Evolutionary conservation across 2,888 invertebrate genomes (phyloP).

Genomic region (Tridacna crocea): DNA sequence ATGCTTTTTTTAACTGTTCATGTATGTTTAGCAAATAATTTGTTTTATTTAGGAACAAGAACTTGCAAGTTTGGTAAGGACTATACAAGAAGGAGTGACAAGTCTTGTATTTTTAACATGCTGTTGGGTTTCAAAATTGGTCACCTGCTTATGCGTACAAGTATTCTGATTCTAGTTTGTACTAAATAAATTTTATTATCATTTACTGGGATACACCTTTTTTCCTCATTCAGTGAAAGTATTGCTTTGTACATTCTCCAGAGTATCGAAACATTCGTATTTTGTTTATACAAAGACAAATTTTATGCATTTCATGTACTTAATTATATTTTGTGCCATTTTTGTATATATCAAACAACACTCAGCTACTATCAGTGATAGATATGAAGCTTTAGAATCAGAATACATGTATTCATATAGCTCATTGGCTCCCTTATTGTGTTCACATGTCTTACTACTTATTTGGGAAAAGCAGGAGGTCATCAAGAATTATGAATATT

Average conservation of each 20-base stretch:
- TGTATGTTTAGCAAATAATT: conserved; percentile 19
- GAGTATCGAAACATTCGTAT: too few species aligned
- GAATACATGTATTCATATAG: neutral
- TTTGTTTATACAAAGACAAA: too few species aligned
- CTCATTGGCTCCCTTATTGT: conserved; percentile 11
- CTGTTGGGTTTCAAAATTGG: too few species aligned
- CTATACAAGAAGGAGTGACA: neutral
- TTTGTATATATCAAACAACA: neutral
- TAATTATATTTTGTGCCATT: neutral
- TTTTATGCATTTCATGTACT: too few species aligned
- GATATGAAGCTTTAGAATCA: neutral
- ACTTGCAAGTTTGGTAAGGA: conserved; percentile 43
- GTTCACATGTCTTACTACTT: conserved; percentile 5
- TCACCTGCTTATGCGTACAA: too few species aligned
- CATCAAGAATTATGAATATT: neutral
- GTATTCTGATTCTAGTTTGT: too few species aligned
- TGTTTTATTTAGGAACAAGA: conserved; percentile 46
- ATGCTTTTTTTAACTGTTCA: neutral
- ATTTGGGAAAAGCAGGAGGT: neutral
- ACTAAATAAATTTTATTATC: too few species aligned
- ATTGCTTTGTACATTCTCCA: too few species aligned
- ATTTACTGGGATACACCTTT: too few species aligned
- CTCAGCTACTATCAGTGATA: neutral
- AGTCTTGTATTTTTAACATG: conserved; percentile 12
- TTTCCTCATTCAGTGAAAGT: too few species aligned